These are phyloP conservation scores for Erebia aethiops DNA, from an alignment of 2,888 invertebrate genomes.

Conservation along the genomic window DNA sequence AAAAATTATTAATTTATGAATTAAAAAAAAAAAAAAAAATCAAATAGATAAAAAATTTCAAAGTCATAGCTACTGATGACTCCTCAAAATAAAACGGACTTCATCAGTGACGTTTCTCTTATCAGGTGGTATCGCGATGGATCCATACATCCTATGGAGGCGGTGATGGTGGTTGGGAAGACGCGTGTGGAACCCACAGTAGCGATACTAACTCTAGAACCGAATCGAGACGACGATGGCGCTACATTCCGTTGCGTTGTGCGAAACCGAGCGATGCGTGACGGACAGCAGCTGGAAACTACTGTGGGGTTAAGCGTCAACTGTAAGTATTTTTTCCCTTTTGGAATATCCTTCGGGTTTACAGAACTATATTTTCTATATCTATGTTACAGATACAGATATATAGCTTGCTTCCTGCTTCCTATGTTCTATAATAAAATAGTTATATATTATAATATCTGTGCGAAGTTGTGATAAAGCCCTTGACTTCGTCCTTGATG, in stretches of 20 bases:
- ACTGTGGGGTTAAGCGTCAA: slow-evolving; percentile 92
- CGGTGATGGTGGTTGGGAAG: slow-evolving; percentile 86
- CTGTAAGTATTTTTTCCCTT: slow-evolving; percentile 86
- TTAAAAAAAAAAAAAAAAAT: too few relatives aligned
- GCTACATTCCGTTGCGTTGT: slow-evolving; percentile 93
- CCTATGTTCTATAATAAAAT: too few relatives aligned
- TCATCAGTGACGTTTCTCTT: slow-evolving; percentile 1
- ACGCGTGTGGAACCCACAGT: slow-evolving; percentile 89
- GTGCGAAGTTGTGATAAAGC: too few relatives aligned
- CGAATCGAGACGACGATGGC: slow-evolving; percentile 92
- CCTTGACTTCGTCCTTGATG: too few relatives aligned
- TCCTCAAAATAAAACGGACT: background rate
- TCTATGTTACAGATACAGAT: too few relatives aligned
- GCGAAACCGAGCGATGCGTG: slow-evolving; percentile 93
- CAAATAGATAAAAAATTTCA: too few relatives aligned
- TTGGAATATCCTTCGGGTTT: too few relatives aligned
- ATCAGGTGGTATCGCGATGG: slow-evolving; percentile 92
- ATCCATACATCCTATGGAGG: slow-evolving; percentile 87
- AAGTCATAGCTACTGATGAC: background rate
- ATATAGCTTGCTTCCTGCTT: too few relatives aligned
- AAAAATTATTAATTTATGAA: too few relatives aligned
- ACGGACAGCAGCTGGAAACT: slow-evolving; percentile 90
- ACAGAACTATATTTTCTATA: too few relatives aligned
- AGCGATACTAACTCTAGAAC: slow-evolving; percentile 89
- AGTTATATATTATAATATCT: too few relatives aligned